Base-by-base conservation (phyloP, 2,113 vertebrate species). In the Cavia aperea region DNA sequence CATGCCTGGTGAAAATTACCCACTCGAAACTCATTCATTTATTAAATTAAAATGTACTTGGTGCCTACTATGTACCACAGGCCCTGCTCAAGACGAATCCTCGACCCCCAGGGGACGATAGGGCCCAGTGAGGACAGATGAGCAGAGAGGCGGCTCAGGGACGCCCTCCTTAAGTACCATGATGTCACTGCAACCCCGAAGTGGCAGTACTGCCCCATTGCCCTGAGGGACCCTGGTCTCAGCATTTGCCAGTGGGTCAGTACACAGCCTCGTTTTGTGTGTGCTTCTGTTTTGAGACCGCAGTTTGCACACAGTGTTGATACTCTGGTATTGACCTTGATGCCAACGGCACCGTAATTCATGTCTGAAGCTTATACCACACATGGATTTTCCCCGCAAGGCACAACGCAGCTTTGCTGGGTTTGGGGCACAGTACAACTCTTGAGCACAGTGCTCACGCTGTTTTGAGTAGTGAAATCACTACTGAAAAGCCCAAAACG, bases 11-110 rank as follows among this genome's bases (percentile, higher is more conserved):
- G 49, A 86, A 63, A 83, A 88, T 26, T 14, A 87, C 14, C 94
- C 91, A 66, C 75, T 92, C 63, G 21, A 12, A 81, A 75, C 66
- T 88, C 29, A 75, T 73, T 87, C 43, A 86, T 58, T 89, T 84
- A 79, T 56, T 72, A 56, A 88, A 78, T 65, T 70, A 82, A 82
- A 81, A 26, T 51, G 5, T 78, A 60, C 10, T 1, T n/a, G 63
- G 46, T 29, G 21, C 18, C 88, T 29, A 5, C 39, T 54, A 33
- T 0, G 15, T 11, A 11, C 70, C n/a, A 12, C 62, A 63, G 83
- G 77, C 14, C 8, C 58, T 21, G 4, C 18, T 75, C 31, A 65
- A 82, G 58, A 58, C 23, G 31, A 66, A 1, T 0, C 7, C 9
- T 62, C 60, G 33, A 43, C 23, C 39, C 23, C 5, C 4, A 10